Base-by-base conservation (phyloP, 2,797 vertebrate genomes). In the Halcyon smyrnensis region DNA sequence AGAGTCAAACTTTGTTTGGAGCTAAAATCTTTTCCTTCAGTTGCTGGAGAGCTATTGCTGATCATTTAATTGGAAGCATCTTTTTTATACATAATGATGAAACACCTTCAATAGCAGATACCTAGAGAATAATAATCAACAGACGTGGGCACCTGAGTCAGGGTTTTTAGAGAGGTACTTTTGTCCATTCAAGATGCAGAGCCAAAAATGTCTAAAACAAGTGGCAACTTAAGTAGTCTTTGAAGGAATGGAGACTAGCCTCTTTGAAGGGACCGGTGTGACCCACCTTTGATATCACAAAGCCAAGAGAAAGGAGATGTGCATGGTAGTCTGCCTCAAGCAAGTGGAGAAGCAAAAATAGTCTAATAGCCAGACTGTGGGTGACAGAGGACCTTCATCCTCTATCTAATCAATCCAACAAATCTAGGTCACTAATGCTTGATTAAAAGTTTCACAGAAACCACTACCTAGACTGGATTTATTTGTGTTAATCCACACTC, bases 321-420 rank as follows among this genome's bases (percentile, higher is more conserved):
- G 48, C 48, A 27, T 50, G 48, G 48, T 50, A 50, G 48, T 50
- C 48, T 50, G 24, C 14, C 48, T 17, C 51, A 18, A 34, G 53
- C 43, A 71, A 18, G 16, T 74, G 21, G 14, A 74, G n/a, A 65
- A 83, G 48, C 1, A n/a, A 36, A 46, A 74, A 28, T 6, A 5
- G 11, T 28, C 17, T 8, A 21, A 8, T 1, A 2, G 9, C 5
- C 8, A 46, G 23, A 16, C 2, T 16, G 11, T 37, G 54, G 9
- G 30, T 73, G 19, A 7, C 24, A 43, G 7, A 34, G 17, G 2
- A 46, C 50, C n/a, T 60, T 46, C 28, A 8, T 10, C 15, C 8
- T 54, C 21, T 1, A 11, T 37, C 18, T 12, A 74, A 41, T 34
- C 46, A 60, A 60, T 18, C 27, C 32, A 65, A 5, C 0, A 0